Conservation (phyloP, 1,140 invertebrate genomes). For the Brachionus asplanchnoidis region DNA sequence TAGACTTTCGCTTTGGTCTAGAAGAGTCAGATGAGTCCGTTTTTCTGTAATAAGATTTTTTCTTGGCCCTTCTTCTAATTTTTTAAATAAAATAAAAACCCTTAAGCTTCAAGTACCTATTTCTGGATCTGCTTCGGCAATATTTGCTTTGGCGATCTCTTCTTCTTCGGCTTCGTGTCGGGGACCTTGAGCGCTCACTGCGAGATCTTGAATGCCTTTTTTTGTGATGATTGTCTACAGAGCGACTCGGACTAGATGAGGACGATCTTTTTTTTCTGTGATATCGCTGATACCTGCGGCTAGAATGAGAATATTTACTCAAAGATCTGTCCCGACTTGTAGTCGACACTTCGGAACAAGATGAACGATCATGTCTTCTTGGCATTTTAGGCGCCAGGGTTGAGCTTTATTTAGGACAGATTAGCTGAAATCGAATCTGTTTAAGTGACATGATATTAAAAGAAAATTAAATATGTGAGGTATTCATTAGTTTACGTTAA, state of each 20-base stretch:
- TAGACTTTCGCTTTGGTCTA: neutral
- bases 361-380: constrained; percentile 17
- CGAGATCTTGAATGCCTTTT: neutral
- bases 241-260: neutral
- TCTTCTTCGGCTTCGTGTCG: neutral
- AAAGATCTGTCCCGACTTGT: neutral
- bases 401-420: neutral
- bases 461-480: neutral
- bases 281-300: neutral
- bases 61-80: neutral
- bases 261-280: neutral
- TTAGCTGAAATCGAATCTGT: neutral
- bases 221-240: neutral
- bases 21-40: neutral
- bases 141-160: neutral
- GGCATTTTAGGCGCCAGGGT: neutral
- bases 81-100: neutral
- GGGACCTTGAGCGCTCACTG: neutral
- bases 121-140: constrained; percentile 3
- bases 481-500: neutral
- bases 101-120: neutral
- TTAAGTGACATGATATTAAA: neutral
- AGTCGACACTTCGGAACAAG: constrained; percentile 6
- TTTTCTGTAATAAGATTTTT: neutral
- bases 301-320: constrained; percentile 1